phyloP scores from a whole-genome alignment of 2,797 vertebrate genomes.

The Myotis vivesi region DNA sequence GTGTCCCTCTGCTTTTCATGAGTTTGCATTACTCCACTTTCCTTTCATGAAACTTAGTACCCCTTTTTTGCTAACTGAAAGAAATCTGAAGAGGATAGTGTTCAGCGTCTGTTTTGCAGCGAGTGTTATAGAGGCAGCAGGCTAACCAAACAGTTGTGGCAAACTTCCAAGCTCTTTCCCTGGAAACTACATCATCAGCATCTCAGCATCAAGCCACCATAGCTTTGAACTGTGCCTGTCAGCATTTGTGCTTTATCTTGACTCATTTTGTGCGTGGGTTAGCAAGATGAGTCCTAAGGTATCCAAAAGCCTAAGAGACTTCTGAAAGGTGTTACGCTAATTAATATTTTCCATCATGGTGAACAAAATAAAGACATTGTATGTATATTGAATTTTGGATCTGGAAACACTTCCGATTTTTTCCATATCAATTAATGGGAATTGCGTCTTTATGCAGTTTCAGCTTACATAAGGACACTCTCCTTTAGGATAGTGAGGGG shows the following conservation, averaged over 20 bases:
- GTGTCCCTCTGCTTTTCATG: not conserved
- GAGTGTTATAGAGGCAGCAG: not conserved
- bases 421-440: not conserved
- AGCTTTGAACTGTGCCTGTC: not conserved
- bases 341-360: not conserved
- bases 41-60: not conserved
- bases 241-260: not conserved
- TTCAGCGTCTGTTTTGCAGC: not conserved
- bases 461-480: not conserved
- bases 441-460: not conserved
- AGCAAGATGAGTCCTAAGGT: not conserved
- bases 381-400: not conserved
- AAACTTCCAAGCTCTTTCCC: not conserved
- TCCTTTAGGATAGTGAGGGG: not conserved
- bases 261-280: not conserved
- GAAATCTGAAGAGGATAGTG: not conserved
- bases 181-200: not conserved
- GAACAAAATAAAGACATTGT: not conserved
- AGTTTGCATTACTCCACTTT: not conserved
- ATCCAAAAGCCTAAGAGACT: not conserved
- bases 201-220: not conserved
- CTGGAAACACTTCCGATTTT: not conserved
- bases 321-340: not conserved
- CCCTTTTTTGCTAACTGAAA: not conserved
- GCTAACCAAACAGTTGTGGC: not conserved